Evolutionary conservation across 2,113 vertebrate species (phyloP).

Genomic region (Oncorhynchus clarkii): DNA sequence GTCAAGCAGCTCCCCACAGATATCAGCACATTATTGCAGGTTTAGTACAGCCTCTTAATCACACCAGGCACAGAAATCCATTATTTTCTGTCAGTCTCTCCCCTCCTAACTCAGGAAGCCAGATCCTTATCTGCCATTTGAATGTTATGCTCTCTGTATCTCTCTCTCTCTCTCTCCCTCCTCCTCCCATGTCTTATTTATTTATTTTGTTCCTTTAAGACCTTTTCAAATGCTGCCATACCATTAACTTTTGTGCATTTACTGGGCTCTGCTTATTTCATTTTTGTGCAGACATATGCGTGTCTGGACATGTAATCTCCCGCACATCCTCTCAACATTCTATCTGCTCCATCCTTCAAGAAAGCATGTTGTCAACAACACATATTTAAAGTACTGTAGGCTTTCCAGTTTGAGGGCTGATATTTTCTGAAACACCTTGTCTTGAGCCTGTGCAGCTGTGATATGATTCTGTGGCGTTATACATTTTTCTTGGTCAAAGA

Average conservation of each 20-base stretch:
- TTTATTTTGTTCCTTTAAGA: not conserved
- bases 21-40: conserved; percentile 83
- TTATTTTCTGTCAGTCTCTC: conserved; percentile 80
- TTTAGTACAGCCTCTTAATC: conserved; percentile 77
- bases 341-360: conserved; percentile 35
- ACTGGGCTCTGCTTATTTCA: conserved; percentile 37
- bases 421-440: conserved; percentile 7
- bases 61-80: conserved; percentile 80
- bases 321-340: conserved; percentile 24
- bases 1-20: conserved; percentile 76
- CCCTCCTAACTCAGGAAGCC: conserved; percentile 70
- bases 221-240: conserved; percentile 27
- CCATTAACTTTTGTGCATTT: conserved; percentile 40
- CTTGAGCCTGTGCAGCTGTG: conserved; percentile 10
- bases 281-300: conserved; percentile 36
- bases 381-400: conserved; percentile 28
- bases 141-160: conserved; percentile 50
- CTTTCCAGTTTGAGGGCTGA: conserved; percentile 9
- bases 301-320: conserved; percentile 33
- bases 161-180: conserved; percentile 64
- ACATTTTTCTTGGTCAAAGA: not conserved
- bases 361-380: conserved; percentile 49
- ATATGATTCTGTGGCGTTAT: conserved; percentile 14
- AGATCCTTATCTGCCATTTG: conserved; percentile 73
- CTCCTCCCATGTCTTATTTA: not conserved